Base-by-base conservation (phyloP, 1,140 invertebrate species). In the Grapholita molesta region DNA sequence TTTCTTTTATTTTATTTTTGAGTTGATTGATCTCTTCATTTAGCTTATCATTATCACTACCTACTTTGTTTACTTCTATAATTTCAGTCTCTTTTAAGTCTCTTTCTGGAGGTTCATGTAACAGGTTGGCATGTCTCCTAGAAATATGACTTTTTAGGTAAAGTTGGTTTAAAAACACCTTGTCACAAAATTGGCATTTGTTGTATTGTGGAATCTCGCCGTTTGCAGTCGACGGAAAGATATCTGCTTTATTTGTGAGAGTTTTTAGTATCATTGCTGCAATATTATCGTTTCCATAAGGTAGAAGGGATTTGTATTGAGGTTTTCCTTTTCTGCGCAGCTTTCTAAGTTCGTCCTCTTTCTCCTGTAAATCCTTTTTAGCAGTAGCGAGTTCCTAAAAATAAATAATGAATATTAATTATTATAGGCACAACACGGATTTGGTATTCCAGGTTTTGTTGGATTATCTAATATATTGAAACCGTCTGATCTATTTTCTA, bases 131-230 rank as follows among this genome's bases (percentile, higher is more conserved):
- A 76, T 94, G 93, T 24, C 93, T 81, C 71, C 93, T 86, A 64
- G 84, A 84, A 5, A 93, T 82, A 75, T 94, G 94, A 42, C 93
- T 89, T 83, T 91, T 83, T 67, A 94, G 85, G 84, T 93, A 94
- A 70, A 93, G 89, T 78, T 93, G 92, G 73, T 93, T 93, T 61
- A 93, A 77, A 81, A 94, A 94, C 18, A 92, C 87, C 86, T 94
- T 94, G 55, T 88, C 88, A 73, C 94, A 94, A 72, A 89, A 86
- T 57, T 70, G 77, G 75, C 94, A 94, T 87, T 93, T 93, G 70
- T 92, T 89, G 30, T 90, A 84, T 69, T 89, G 84, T 18, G 79
- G 42, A n/a, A 68, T 52, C 53, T 88, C 85, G 33, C 69, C 48
- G 67, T 82, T 78, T n/a, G 79, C 71, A 7, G 79, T 77, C 21